These are phyloP conservation scores for Athalia rosae DNA, from an alignment of 2,888 invertebrate species.

Conservation along the genomic window DNA sequence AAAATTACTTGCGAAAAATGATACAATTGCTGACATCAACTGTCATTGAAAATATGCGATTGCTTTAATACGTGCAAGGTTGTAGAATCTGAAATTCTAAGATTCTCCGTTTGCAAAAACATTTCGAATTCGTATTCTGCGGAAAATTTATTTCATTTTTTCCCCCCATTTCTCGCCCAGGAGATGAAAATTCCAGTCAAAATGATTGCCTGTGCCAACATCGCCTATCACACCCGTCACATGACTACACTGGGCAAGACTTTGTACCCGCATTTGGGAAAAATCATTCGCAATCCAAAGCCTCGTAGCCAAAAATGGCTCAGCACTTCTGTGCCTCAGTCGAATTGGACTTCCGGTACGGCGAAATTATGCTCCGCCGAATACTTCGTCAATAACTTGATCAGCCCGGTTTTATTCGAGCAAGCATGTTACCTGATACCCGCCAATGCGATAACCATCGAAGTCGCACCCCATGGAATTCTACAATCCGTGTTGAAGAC, in stretches of 20 bases:
- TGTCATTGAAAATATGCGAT: too few species aligned
- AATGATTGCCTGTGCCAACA: conserved; percentile 87
- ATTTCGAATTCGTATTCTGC: too few species aligned
- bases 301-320: conserved; percentile 76
- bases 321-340: conserved; percentile 75
- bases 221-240: conserved; percentile 89
- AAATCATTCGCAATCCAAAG: conserved; percentile 69
- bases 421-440: conserved; percentile 83
- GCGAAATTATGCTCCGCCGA: neutral
- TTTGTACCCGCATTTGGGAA: neutral
- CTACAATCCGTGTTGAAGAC: conserved; percentile 90
- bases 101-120: too few species aligned
- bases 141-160: neutral
- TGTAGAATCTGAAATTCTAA: too few species aligned
- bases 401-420: conserved; percentile 71
- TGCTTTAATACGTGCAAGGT: too few species aligned
- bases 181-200: conserved; percentile 84
- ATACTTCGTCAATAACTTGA: neutral
- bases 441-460: conserved; percentile 87
- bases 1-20: too few species aligned
- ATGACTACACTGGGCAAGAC: conserved; percentile 77
- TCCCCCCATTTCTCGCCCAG: conserved; percentile 59
- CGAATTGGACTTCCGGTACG: neutral
- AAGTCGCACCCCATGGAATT: conserved; percentile 93
- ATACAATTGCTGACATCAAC: too few species aligned